Base-by-base conservation (phyloP, 2,888 invertebrate species). In the Yponomeuta malinellus region DNA sequence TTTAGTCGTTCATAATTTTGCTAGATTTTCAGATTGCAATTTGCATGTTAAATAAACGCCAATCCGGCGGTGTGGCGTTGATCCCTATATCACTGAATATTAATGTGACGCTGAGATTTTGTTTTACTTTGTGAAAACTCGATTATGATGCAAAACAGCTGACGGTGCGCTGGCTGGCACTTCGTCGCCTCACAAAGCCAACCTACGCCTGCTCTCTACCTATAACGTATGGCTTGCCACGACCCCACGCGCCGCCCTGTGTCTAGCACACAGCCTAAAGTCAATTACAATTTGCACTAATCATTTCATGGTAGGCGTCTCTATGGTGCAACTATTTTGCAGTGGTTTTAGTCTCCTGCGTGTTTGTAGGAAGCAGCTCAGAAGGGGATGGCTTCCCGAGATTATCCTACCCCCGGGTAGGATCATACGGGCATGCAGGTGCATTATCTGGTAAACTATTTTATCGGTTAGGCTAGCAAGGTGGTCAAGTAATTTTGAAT, bases 21-120 rank as follows among this genome's bases (percentile, higher is more conserved):
- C 87, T 88, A 89, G 88, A 90, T 90, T 90, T 89, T 89, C 88
- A 87, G 82, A 89, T 89, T 89, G 90, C 89, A 91, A 91, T 91
- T 91, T 92, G 89, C 91, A 92, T 92, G 90, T 90, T 90, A 89
- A 90, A 88, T 90, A 89, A 90, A 88, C 89, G 90, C 89, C 91
- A 90, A 91, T 88, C 87, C 83, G 82, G 76, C 81, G 84, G 83
- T 84, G 86, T 87, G 89, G 90, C 91, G 90, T 88, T 82, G 84
- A 84, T 87, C 88, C 89, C 88, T 90, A 88, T 87, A 88, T 87
- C 87, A 79, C 90, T 92, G 91, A 90, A 92, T 92, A 91, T 91
- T 91, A 91, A 92, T 91, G 88, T 76, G 81, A 82, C 82, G 84
- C 79, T 82, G 87, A 89, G 87, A 91, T 91, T 92, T 91, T 90